Evolutionary conservation across 2,797 vertebrate genomes (phyloP).

Genomic region (Ctenosaura bakeri): DNA sequence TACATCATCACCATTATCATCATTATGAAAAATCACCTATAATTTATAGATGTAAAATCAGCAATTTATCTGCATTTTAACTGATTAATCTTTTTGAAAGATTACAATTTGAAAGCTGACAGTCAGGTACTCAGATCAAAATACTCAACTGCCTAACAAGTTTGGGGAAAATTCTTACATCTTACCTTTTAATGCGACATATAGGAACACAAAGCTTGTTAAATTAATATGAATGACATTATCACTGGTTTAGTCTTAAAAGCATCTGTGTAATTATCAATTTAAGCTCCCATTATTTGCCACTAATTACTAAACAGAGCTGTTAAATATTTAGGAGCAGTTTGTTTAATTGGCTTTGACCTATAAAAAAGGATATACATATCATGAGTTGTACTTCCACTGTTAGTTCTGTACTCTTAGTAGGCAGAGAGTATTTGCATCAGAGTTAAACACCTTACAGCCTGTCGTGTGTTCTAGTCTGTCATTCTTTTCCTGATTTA

Average conservation of each 20-base stretch:
- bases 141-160: conserved; percentile 54
- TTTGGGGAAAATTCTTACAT: conserved; percentile 27
- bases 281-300: conserved; percentile 80
- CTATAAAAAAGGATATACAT: conserved; percentile 71
- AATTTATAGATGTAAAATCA: conserved; percentile 79
- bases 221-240: conserved; percentile 38
- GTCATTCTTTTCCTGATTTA: conserved; percentile 58
- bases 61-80: conserved; percentile 77
- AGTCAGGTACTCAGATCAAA: conserved; percentile 78
- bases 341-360: conserved; percentile 82
- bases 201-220: conserved; percentile 47
- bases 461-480: conserved; percentile 55
- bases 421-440: conserved; percentile 67
- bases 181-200: conserved; percentile 19
- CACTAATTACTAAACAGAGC: conserved; percentile 77
- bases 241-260: conserved; percentile 54
- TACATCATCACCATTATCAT: too few relatives aligned
- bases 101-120: conserved; percentile 79
- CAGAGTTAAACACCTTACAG: conserved; percentile 66
- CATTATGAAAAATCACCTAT: conserved; percentile 61
- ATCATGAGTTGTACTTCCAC: conserved; percentile 45
- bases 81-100: conserved; percentile 80
- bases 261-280: conserved; percentile 77
- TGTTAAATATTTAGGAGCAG: conserved; percentile 84
- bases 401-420: conserved; percentile 53